Evolutionary conservation across 2,113 vertebrate genomes (phyloP).

Genomic region (Hirundichthys speculiger): DNA sequence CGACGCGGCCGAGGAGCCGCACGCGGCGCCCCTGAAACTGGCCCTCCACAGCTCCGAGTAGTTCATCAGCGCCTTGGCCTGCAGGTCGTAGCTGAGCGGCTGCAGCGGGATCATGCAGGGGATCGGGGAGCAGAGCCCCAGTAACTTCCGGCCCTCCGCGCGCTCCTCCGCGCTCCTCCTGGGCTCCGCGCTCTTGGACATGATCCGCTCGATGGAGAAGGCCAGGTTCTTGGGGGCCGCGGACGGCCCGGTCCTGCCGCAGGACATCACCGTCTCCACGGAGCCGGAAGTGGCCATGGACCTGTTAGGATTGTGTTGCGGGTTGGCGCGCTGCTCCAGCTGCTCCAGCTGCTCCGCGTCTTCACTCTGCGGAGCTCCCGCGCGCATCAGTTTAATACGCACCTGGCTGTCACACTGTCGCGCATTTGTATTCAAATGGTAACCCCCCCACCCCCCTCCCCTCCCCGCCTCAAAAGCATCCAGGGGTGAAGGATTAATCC

Average conservation of each 20-base stretch:
- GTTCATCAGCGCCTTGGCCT: slow-evolving; percentile 93
- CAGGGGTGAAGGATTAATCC: slow-evolving; percentile 92
- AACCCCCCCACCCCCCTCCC: slow-evolving; percentile 40
- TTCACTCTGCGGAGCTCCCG: slow-evolving; percentile 84
- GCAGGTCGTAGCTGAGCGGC: slow-evolving; percentile 91
- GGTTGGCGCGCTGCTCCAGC: background rate
- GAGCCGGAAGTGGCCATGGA: slow-evolving; percentile 91
- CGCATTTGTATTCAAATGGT: slow-evolving; percentile 94
- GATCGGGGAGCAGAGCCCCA: slow-evolving; percentile 90
- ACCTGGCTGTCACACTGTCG: slow-evolving; percentile 89
- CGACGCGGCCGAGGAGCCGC: slow-evolving; percentile 83
- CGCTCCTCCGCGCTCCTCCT: slow-evolving; percentile 79
- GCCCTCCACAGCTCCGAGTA: slow-evolving; percentile 97
- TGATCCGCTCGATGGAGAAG: slow-evolving; percentile 99
- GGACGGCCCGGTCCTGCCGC: slow-evolving; percentile 82
- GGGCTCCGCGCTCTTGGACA: slow-evolving; percentile 94
- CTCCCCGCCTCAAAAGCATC: slow-evolving; percentile 85
- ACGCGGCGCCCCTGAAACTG: slow-evolving; percentile 86
- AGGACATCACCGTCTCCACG: slow-evolving; percentile 91
- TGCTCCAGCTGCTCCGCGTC: slow-evolving; percentile 74
- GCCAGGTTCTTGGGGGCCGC: slow-evolving; percentile 92
- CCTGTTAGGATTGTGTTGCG: background rate
- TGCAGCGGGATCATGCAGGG: slow-evolving; percentile 95
- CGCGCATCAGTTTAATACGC: slow-evolving; percentile 93
- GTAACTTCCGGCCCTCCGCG: slow-evolving; percentile 83